These are phyloP conservation scores for Mixornis gularis DNA, from an alignment of 2,113 vertebrate species.

Conservation along the genomic window DNA sequence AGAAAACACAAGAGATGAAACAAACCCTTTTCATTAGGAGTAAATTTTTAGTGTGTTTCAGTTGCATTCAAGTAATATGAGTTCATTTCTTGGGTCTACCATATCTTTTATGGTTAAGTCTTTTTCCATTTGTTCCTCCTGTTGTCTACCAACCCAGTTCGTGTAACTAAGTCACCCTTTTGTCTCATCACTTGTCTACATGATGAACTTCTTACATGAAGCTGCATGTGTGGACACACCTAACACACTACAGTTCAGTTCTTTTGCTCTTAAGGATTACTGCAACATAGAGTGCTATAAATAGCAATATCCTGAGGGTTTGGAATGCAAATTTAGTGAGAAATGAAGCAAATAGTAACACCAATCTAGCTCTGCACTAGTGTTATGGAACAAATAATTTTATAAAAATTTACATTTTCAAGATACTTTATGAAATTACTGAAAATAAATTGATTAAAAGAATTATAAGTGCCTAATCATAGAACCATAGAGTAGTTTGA, in stretches of 20 bases:
- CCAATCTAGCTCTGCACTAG: not conserved
- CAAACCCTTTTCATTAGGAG: not conserved
- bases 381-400: not conserved
- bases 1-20: not conserved
- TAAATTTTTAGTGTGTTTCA: not conserved
- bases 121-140: not conserved
- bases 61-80: not conserved
- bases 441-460: not conserved
- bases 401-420: not conserved
- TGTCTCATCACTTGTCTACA: not conserved
- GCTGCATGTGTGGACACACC: accelerated
- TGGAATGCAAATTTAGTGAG: not conserved
- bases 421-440: not conserved
- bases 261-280: not conserved
- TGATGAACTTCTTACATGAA: not conserved
- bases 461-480: not conserved
- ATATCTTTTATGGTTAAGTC: not conserved
- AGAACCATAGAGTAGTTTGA: not conserved
- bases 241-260: not conserved
- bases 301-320: not conserved
- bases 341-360: not conserved
- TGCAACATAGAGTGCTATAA: not conserved
- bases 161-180: not conserved
- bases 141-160: not conserved
- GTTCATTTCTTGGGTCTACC: not conserved